Percentiles rank a stretch among this genome's conserved stretches.
Conservation (phyloP, 2,797 vertebrate species). For the Hypotaenidia okinawae region DNA sequence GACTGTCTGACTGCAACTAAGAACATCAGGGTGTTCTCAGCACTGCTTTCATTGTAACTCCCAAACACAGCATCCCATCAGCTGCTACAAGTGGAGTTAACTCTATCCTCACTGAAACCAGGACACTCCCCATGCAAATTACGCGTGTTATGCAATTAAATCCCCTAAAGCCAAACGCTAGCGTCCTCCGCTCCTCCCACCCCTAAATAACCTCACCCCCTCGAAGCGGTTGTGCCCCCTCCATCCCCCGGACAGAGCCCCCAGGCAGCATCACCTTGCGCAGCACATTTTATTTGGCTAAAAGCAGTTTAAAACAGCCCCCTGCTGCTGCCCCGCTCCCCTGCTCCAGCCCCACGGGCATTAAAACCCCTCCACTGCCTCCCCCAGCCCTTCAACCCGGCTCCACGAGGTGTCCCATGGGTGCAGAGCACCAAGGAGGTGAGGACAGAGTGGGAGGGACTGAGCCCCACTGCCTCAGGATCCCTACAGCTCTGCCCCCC, state of each 20-base stretch:
- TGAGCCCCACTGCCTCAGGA: neutral
- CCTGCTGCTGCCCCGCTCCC: neutral
- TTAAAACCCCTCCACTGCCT: neutral
- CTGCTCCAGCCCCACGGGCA: accelerated
- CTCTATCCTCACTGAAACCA: no score
- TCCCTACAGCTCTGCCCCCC: neutral
- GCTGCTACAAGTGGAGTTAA: no score
- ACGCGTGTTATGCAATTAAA: neutral
- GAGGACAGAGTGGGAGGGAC: neutral
- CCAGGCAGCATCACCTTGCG: accelerated
- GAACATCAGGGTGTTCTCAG: no score
- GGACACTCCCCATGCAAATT: no score
- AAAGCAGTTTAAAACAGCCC: neutral
- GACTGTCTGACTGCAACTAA: no score
- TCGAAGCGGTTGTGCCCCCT: accelerated
- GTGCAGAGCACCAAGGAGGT: neutral
- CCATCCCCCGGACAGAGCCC: neutral
- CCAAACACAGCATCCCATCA: no score
- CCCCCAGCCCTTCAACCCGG: neutral
- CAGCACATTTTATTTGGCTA: neutral
- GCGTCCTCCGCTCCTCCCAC: no score
- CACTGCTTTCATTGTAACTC: no score
- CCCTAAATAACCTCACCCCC: no score
- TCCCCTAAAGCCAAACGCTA: neutral
- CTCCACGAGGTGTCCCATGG: neutral